Evolutionary conservation across 2,113 vertebrate genomes (phyloP), one percentile per base, ranked within the genome.

Genomic region (Globicephala melas): DNA sequence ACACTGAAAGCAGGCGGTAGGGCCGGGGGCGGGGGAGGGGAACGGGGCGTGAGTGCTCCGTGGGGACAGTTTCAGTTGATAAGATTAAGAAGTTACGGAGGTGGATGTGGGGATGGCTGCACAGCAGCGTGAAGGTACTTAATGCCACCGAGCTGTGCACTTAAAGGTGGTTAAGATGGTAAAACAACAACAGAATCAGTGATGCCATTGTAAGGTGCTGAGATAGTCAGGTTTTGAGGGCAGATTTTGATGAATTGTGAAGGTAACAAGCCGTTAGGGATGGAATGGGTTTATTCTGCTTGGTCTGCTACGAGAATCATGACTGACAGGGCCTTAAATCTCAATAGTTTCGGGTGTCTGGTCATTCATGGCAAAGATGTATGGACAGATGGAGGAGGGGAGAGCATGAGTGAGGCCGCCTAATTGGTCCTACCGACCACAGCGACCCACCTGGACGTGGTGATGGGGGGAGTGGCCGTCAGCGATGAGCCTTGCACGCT

Each of bases 21-120:
- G 6, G 18, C 28, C 31, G 2, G 62, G n/a, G 55, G 15, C 20
- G 15, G n/a, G 44, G 36, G n/a, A 0, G 6, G 6, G 15, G 6
- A 6, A 23, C 0, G 13, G 18, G 31, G 9, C 13, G 11, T n/a
- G 5, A 25, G 8, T 79, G 18, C 50, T 36, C 21, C 31, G 0
- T 1, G 5, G 17, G 53, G 12, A 9, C 3, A 26, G 6, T 26
- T 18, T 94, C 36, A 28, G 31, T 23, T 47, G 0, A 0, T 1
- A 8, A 21, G 92, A 28, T 47, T 47, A n/a, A 41, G 17, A 18
- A 1, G 60, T 15, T 31, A 12, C 0, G 47, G 47, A 12, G 47
- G 47, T 47, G 47, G 50, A 4, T 23, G 50, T 17, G 63, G 63
- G 6, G 81, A 10, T 11, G 50, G 50, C 7, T 26, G 36, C 28